Base-by-base conservation (phyloP, 2,797 vertebrate species). In the Odontamblyopus rebecca region DNA sequence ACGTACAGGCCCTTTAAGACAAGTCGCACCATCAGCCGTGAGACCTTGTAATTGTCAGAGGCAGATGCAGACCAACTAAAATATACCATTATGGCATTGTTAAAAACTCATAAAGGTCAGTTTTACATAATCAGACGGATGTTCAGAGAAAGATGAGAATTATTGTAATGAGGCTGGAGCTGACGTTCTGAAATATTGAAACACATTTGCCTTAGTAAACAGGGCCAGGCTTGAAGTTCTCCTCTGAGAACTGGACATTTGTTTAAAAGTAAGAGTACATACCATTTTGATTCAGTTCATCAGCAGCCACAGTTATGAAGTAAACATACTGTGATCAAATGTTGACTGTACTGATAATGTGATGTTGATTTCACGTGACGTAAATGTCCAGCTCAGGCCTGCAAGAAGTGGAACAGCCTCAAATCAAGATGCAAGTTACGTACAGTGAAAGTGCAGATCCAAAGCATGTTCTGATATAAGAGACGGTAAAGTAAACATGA, bases 121-220 rank as follows among this genome's bases (percentile, higher is more conserved):
- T 50, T 50, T 5, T 64, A 26, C 38, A 23, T 44, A 66, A 51
- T 66, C 63, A 50, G 38, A 65, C 7, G 9, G 26, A 50, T 30
- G 63, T 51, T 66, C 23, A 6, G n/a, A 50, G 63, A 29, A 66
- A 66, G 63, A 29, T 66, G 62, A 13, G 23, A n/a, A 35, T 62
- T 62, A 38, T 38, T 64, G 11, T 64, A 26, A 41, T 63, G 35
- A 38, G 61, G 35, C n/a, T 41, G 9, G 4, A 61, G 16, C 29
- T 18, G 30, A 35, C 7, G 32, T 18, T 63, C n/a, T 23, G 15
- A 38, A 63, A 63, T 23, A 63, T 26, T 13, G 13, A 38, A 63
- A 38, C 2, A 26, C 26, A 29, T 61, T 62, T 9, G 18, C 6
- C 11, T 63, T 38, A 41, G 41, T 38, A 63, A 41, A 63, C 32